Evolutionary conservation across 2,888 invertebrate genomes (phyloP).

Genomic region (Troglohyphantes excavatus): DNA sequence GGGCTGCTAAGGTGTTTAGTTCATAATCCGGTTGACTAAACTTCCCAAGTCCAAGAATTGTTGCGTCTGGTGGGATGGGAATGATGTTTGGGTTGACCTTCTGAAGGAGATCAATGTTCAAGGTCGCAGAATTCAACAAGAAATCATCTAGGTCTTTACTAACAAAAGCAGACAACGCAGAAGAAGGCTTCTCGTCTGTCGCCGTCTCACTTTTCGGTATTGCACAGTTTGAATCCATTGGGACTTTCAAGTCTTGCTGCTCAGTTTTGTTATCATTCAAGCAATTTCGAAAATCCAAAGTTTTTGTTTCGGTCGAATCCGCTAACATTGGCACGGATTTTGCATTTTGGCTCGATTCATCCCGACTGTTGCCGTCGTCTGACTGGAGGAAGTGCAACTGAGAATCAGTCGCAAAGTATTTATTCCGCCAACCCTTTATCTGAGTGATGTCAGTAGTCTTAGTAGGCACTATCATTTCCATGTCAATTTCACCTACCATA

Average conservation of each 20-base stretch:
- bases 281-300: background rate
- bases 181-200: background rate
- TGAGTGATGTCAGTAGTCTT: constrained; percentile 79
- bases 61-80: constrained; percentile 36
- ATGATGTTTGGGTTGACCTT: constrained; percentile 72
- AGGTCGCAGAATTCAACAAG: constrained; percentile 36
- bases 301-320: background rate
- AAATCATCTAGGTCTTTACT: constrained; percentile 71
- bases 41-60: constrained; percentile 70
- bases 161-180: constrained; percentile 65
- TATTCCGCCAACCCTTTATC: constrained; percentile 78
- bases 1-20: background rate
- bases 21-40: constrained; percentile 41
- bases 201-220: background rate
- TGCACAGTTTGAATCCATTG: background rate
- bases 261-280: background rate
- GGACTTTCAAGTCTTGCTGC: background rate
- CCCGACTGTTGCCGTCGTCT: background rate
- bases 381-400: constrained; percentile 10
- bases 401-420: constrained; percentile 65
- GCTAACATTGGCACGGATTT: constrained; percentile 3
- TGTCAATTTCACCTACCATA: background rate
- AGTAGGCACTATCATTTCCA: constrained; percentile 76
- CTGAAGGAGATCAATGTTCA: constrained; percentile 59
- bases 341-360: constrained; percentile 37